These are phyloP conservation scores for Mizuhopecten yessoensis DNA, from an alignment of 1,140 invertebrate species.

Conservation along the genomic window DNA sequence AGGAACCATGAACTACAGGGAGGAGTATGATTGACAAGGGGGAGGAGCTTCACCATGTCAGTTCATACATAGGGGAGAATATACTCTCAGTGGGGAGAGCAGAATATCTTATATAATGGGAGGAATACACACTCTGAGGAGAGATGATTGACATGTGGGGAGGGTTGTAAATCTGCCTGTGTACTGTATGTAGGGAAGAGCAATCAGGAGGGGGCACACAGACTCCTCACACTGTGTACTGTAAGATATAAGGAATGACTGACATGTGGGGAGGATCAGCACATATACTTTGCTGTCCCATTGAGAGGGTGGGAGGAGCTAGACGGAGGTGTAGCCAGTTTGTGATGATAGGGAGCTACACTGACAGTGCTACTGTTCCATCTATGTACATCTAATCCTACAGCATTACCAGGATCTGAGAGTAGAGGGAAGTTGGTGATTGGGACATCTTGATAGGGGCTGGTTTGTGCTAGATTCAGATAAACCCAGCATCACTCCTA, in stretches of 20 bases:
- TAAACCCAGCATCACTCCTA: conserved; percentile 5
- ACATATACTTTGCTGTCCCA: background rate
- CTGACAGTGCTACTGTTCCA: background rate
- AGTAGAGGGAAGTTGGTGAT: background rate
- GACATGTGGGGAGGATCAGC: background rate
- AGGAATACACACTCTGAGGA: too few species aligned
- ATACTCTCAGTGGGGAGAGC: too few species aligned
- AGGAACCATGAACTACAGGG: background rate
- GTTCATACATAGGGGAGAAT: background rate
- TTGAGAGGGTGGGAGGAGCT: background rate
- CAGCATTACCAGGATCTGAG: background rate
- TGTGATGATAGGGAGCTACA: background rate
- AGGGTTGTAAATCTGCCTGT: background rate
- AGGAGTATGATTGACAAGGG: conserved; percentile 16
- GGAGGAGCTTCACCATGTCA: background rate
- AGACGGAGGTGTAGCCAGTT: background rate
- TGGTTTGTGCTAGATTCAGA: conserved; percentile 38
- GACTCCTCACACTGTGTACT: background rate
- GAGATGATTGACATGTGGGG: background rate
- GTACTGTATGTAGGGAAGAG: background rate
- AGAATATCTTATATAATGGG: too few species aligned
- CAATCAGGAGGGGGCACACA: background rate
- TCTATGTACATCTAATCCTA: background rate
- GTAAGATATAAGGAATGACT: background rate
- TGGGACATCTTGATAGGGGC: conserved; percentile 26